Evolutionary conservation across 2,113 vertebrate genomes (phyloP).

Genomic region (Cisticola juncidis): DNA sequence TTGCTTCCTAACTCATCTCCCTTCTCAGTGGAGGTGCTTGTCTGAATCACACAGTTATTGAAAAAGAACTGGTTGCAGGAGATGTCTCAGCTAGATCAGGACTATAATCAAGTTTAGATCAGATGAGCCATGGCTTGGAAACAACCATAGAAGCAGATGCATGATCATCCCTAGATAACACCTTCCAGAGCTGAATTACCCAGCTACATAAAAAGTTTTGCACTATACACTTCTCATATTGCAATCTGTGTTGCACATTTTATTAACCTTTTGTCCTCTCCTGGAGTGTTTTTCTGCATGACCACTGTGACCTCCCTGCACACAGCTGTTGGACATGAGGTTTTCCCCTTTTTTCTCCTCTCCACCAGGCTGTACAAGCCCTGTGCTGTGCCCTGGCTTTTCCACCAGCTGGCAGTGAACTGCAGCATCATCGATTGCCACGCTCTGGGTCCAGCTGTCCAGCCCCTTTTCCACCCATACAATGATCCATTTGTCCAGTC

Average conservation of each 20-base stretch:
- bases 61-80: not conserved
- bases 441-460: conserved; percentile 9
- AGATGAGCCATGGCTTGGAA: not conserved
- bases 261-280: not conserved
- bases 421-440: not conserved
- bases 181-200: not conserved
- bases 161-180: not conserved
- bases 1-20: not conserved
- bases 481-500: not conserved
- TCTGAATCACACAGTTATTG: not conserved
- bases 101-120: not conserved
- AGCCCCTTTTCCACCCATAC: not conserved
- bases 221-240: not conserved
- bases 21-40: not conserved
- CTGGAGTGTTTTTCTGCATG: not conserved
- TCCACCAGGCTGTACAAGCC: not conserved
- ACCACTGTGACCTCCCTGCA: not conserved
- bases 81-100: not conserved
- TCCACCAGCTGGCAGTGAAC: not conserved
- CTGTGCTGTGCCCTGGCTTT: not conserved
- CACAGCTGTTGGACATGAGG: not conserved
- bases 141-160: not conserved
- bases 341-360: not conserved
- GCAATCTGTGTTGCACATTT: not conserved
- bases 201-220: not conserved